phyloP scores from a whole-genome alignment of 2,113 vertebrate species.

The Trinectes maculatus region DNA sequence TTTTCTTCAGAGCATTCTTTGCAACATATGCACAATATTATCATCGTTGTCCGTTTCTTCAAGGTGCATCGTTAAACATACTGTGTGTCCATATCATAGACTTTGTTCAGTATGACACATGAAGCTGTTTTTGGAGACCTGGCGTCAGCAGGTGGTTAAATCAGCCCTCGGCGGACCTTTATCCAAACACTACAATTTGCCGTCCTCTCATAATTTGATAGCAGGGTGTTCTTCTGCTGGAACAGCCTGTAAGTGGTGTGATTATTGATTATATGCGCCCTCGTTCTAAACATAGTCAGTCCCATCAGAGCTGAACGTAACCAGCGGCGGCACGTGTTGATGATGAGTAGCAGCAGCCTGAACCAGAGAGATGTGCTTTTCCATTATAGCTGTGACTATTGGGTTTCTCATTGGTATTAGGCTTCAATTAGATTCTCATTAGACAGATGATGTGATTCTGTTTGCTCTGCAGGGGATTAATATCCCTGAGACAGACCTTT shows the following conservation, averaged over 20 bases:
- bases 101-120: neutral
- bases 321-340: neutral
- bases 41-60: neutral
- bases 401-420: conserved; percentile 44
- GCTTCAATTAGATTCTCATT: conserved; percentile 63
- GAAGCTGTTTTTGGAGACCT: neutral
- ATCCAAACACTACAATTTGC: conserved; percentile 23
- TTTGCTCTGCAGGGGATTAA: conserved; percentile 51
- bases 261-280: conserved; percentile 71
- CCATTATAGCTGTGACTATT: conserved; percentile 49
- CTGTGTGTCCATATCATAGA: neutral
- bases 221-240: conserved; percentile 18
- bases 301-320: conserved; percentile 48
- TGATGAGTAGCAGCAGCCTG: conserved; percentile 22
- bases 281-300: conserved; percentile 30
- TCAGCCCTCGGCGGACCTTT: conserved; percentile 13
- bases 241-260: conserved; percentile 42
- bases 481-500: conserved; percentile 26
- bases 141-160: conserved; percentile 30
- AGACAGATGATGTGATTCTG: conserved; percentile 52
- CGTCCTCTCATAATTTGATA: conserved; percentile 43
- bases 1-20: conserved; percentile 3
- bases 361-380: conserved; percentile 38
- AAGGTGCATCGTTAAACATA: neutral
- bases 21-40: too few species aligned